A percentile compares a stretch with the other conserved stretches of the same genome.
Conservation (phyloP, 2,888 invertebrate genomes). For the Frankliniella intonsa region DNA sequence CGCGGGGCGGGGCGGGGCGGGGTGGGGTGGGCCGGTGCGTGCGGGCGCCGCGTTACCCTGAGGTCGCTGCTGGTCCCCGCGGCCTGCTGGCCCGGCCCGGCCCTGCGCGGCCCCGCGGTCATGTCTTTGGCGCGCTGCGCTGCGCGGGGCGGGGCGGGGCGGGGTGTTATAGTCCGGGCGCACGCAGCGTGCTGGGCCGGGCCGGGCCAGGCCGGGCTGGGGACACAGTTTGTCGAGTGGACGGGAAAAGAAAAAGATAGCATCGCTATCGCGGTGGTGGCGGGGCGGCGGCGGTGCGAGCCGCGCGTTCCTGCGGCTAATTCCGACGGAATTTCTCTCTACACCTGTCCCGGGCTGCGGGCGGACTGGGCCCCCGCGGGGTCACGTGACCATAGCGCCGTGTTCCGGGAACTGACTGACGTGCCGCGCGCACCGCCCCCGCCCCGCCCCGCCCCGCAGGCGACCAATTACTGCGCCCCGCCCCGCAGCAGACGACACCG, state of each 20-base stretch:
- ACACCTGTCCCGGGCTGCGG: conserved; percentile 5
- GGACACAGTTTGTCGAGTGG: not conserved
- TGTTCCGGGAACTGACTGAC: not conserved
- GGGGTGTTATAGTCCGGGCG: too few relatives aligned
- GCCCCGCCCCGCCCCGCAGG: not conserved
- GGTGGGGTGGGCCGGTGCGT: too few relatives aligned
- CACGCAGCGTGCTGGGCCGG: too few relatives aligned
- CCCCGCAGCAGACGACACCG: not conserved
- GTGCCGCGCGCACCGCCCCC: too few relatives aligned
- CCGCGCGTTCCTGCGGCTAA: not conserved
- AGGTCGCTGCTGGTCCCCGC: too few relatives aligned
- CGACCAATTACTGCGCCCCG: not conserved
- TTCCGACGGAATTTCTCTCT: conserved; percentile 12
- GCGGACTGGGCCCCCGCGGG: not conserved
- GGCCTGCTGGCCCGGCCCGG: too few relatives aligned
- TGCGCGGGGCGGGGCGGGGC: too few relatives aligned
- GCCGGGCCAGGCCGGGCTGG: too few relatives aligned
- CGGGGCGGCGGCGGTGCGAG: not conserved
- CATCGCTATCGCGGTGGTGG: not conserved
- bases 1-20: too few relatives aligned
- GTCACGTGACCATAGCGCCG: not conserved
- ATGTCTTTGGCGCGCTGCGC: too few relatives aligned
- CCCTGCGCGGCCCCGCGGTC: too few relatives aligned
- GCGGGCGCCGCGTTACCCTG: too few relatives aligned
- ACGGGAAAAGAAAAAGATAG: not conserved